A percentile compares a stretch with the other conserved stretches of the same genome.
phyloP scores from a whole-genome alignment of 2,797 vertebrate species.

The Adrianichthys oophorus region DNA sequence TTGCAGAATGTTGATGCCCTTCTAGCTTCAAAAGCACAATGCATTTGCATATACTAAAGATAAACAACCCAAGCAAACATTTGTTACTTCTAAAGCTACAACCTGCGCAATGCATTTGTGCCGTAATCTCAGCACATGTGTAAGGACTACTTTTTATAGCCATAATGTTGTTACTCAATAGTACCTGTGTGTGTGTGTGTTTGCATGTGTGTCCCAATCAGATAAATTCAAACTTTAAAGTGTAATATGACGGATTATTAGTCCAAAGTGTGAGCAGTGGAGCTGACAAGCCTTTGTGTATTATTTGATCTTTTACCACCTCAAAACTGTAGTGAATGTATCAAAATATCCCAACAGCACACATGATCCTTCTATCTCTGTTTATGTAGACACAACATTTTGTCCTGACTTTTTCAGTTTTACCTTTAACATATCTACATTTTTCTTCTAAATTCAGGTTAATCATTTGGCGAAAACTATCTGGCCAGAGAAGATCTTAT shows the following conservation, averaged over 20 bases:
- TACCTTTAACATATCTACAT: constrained; percentile 24
- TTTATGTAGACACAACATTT: constrained; percentile 7
- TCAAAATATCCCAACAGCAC: constrained; percentile 7
- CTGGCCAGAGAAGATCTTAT: constrained; percentile 89
- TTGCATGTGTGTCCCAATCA: constrained; percentile 20
- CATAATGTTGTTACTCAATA: too few species aligned
- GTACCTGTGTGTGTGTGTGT: background rate
- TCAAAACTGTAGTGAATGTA: constrained; percentile 39
- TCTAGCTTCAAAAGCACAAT: too few species aligned
- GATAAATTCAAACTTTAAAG: constrained; percentile 24
- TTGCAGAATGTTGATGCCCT: too few species aligned
- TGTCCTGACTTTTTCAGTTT: constrained; percentile 12
- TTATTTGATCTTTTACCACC: constrained; percentile 79
- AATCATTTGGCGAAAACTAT: constrained; percentile 93
- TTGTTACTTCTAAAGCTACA: too few species aligned
- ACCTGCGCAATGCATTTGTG: background rate
- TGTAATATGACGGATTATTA: constrained; percentile 30
- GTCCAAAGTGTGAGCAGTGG: constrained; percentile 69
- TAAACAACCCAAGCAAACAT: too few species aligned
- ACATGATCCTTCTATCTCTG: background rate
- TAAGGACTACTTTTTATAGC: constrained; percentile 2
- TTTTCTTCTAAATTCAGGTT: constrained; percentile 74
- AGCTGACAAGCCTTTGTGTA: constrained; percentile 66
- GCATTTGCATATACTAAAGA: too few species aligned
- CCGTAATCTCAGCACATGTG: constrained; percentile 2